A percentile compares a stretch with the other conserved stretches of the same genome.
phyloP scores from a whole-genome alignment of 2,797 vertebrate species.

The Pangasius djambal region DNA sequence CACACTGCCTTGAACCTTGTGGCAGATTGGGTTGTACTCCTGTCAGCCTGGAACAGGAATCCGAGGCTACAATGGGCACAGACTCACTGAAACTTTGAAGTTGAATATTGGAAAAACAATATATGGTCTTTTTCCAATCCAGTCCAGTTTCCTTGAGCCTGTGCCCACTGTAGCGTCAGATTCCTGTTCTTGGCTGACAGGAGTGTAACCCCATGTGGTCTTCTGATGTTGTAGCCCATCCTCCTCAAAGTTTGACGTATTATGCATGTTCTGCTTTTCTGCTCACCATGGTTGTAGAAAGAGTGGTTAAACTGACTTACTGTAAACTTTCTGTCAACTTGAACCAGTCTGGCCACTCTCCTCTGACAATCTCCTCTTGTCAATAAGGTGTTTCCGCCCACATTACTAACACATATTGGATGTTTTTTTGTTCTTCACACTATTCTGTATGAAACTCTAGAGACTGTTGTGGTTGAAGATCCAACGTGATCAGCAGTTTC shows the following conservation, averaged over 20 bases:
- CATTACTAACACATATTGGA: neutral
- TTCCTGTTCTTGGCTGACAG: neutral
- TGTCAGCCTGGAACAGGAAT: neutral
- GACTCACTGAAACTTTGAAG: neutral
- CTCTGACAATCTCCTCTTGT: neutral
- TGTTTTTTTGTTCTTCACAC: neutral
- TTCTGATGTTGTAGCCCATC: neutral
- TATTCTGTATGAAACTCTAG: neutral
- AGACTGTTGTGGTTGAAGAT: neutral
- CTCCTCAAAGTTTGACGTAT: too few species aligned
- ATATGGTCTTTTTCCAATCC: neutral
- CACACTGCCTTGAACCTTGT: neutral
- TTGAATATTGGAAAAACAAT: neutral
- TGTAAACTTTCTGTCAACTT: neutral
- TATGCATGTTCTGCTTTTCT: neutral
- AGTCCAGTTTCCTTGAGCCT: neutral
- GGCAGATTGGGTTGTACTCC: neutral
- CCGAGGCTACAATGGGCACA: neutral
- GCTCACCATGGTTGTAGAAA: neutral
- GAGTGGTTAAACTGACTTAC: neutral
- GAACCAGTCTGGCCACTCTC: neutral
- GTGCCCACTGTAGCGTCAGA: neutral
- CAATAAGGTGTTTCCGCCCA: neutral
- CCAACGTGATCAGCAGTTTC: neutral
- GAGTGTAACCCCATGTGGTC: neutral